Evolutionary conservation across 2,888 invertebrate species (phyloP).

Genomic region (Himalopsyche tibetana): DNA sequence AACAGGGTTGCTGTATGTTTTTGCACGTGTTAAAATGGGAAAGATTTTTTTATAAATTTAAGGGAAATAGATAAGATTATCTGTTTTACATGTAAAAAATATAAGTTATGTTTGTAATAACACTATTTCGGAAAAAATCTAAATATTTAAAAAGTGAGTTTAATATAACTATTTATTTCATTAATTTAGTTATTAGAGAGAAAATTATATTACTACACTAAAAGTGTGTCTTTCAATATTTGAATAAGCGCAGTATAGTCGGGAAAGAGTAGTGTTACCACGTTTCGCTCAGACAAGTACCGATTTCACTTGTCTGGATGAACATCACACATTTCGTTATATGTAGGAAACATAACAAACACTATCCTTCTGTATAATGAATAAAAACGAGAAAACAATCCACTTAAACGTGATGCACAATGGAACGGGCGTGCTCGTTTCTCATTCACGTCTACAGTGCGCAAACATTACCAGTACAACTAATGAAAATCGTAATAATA

Average conservation of each 20-base stretch:
- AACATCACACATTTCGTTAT: not conserved
- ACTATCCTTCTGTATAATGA: slow-evolving; percentile 28
- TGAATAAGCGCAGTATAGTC: not conserved
- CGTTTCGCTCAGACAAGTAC: not conserved
- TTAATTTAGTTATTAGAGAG: too few relatives aligned
- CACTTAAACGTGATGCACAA: not conserved
- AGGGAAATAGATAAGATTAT: too few relatives aligned
- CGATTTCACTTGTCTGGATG: slow-evolving; percentile 3
- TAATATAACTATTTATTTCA: too few relatives aligned
- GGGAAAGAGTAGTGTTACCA: not conserved
- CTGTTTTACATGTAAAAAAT: too few relatives aligned
- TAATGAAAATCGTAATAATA: too few relatives aligned
- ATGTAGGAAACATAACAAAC: slow-evolving; percentile 1
- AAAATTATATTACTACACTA: too few relatives aligned
- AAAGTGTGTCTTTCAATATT: not conserved
- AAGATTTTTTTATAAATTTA: too few relatives aligned
- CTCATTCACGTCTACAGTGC: not conserved
- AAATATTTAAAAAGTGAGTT: too few relatives aligned
- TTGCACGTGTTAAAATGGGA: too few relatives aligned
- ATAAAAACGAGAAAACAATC: slow-evolving; percentile 36
- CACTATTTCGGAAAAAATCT: too few relatives aligned
- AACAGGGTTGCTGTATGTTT: too few relatives aligned
- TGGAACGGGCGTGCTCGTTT: not conserved
- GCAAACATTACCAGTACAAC: not conserved
- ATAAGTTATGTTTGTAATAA: too few relatives aligned